These are phyloP conservation scores for Achatina immaculata DNA, from an alignment of 1,140 invertebrate genomes.

Conservation along the genomic window DNA sequence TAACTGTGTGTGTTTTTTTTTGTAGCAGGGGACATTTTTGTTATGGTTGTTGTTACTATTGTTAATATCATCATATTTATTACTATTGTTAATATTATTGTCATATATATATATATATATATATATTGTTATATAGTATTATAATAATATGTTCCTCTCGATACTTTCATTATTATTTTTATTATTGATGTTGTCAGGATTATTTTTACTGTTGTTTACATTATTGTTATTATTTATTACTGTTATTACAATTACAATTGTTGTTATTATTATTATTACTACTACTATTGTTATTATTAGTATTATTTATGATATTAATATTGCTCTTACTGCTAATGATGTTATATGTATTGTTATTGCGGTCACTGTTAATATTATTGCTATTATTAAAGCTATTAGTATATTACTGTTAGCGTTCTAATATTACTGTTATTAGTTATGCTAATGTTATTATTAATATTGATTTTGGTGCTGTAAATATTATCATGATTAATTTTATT, in stretches of 20 bases:
- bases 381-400: conserved; percentile 24
- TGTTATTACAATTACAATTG: too few species aligned
- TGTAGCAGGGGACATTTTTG: too few species aligned
- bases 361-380: conserved; percentile 9
- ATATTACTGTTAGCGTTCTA: conserved; percentile 6
- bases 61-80: too few species aligned
- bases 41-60: too few species aligned
- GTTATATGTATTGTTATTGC: conserved; percentile 25
- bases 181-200: background rate
- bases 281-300: conserved; percentile 37
- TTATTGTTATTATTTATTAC: too few species aligned
- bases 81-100: too few species aligned
- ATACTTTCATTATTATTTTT: background rate
- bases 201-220: background rate
- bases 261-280: conserved; percentile 27
- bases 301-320: conserved; percentile 30
- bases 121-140: too few species aligned
- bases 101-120: too few species aligned
- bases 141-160: too few species aligned
- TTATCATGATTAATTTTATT: conserved; percentile 12
- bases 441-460: conserved; percentile 23
- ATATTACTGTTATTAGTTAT: conserved; percentile 21
- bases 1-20: too few species aligned
- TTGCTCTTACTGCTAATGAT: conserved; percentile 23
- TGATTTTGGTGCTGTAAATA: background rate